Evolutionary conservation across 2,797 vertebrate species (phyloP).

Genomic region (Telmatherina bonti): DNA sequence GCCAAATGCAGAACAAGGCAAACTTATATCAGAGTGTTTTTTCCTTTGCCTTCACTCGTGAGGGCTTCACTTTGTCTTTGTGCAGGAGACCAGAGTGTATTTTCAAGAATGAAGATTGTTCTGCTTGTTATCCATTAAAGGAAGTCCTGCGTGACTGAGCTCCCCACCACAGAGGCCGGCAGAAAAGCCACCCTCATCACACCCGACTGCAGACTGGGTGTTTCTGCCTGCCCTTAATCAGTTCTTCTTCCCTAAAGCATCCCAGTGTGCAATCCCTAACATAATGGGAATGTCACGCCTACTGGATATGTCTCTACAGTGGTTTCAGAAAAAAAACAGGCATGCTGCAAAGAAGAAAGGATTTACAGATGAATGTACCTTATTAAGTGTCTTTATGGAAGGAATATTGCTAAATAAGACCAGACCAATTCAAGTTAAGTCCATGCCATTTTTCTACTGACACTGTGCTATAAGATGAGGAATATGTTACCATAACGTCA

Average conservation of each 20-base stretch:
- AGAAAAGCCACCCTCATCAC: conserved; percentile 35
- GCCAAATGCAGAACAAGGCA: neutral
- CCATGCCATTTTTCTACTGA: neutral
- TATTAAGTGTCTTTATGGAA: neutral
- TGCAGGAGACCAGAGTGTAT: conserved; percentile 21
- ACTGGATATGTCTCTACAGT: neutral
- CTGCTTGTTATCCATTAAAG: conserved; percentile 52
- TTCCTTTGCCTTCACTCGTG: neutral
- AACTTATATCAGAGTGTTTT: neutral
- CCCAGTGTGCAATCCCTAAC: conserved; percentile 22
- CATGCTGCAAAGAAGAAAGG: neutral
- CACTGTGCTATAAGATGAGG: neutral
- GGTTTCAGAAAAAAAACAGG: neutral
- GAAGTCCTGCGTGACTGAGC: conserved; percentile 61
- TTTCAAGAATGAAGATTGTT: conserved; percentile 46
- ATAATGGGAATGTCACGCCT: conserved; percentile 12
- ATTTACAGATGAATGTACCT: conserved; percentile 5
- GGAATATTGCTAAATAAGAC: neutral
- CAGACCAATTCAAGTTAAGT: neutral
- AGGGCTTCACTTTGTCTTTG: conserved; percentile 26
- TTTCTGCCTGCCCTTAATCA: conserved; percentile 24
- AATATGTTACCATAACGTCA: neutral
- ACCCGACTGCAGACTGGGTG: conserved; percentile 23
- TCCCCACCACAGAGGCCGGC: conserved; percentile 51
- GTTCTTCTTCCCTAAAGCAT: conserved; percentile 21